These are phyloP conservation scores for Sylvilagus floridanus DNA, from an alignment of 2,797 vertebrate genomes.

Conservation along the genomic window DNA sequence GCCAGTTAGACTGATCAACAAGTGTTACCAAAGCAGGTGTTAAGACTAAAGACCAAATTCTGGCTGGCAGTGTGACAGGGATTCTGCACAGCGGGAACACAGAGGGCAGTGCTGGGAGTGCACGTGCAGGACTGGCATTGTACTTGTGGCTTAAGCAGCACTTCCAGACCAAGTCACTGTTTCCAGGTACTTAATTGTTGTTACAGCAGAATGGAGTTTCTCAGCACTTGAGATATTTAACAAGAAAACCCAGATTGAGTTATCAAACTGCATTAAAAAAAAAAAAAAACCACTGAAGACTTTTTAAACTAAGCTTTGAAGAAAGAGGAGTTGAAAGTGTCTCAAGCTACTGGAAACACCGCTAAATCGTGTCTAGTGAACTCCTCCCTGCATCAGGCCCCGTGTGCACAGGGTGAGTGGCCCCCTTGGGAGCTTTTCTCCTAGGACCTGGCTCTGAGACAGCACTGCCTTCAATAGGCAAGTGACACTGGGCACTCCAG, in stretches of 20 bases:
- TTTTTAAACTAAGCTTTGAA: slow-evolving; percentile 26
- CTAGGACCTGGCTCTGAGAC: neutral
- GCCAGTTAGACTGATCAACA: neutral
- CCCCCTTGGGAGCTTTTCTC: neutral
- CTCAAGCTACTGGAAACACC: neutral
- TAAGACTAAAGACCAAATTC: slow-evolving; percentile 57
- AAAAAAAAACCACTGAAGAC: neutral
- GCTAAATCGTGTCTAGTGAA: neutral
- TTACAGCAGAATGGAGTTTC: neutral
- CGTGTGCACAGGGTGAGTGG: too few relatives aligned
- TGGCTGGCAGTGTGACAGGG: slow-evolving; percentile 66
- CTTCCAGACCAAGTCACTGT: slow-evolving; percentile 32
- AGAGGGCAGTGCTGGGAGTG: neutral
- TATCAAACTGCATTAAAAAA: neutral
- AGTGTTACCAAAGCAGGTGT: slow-evolving; percentile 69
- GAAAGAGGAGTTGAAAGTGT: neutral
- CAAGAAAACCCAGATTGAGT: neutral
- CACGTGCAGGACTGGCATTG: neutral
- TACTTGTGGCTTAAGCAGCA: neutral
- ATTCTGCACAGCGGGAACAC: slow-evolving; percentile 55
- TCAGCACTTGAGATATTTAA: neutral
- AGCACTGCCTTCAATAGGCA: neutral
- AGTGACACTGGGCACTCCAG: neutral
- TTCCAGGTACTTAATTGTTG: slow-evolving; percentile 38
- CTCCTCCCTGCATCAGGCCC: too few relatives aligned